Base-by-base conservation (phyloP, 2,113 vertebrate species). In the Colossoma macropomum region DNA sequence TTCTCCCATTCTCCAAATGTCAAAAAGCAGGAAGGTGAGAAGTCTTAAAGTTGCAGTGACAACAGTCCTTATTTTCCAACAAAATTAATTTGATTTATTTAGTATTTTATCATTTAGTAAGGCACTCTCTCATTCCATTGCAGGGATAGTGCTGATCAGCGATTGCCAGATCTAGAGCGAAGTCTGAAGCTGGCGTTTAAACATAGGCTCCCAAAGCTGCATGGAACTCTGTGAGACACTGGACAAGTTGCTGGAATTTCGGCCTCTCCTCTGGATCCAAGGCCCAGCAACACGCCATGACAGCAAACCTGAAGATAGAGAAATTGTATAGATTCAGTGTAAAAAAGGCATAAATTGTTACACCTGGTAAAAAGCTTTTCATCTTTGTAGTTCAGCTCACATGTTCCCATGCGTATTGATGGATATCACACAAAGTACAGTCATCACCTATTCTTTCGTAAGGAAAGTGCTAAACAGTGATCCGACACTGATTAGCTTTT, bases 241-340 rank as follows among this genome's bases (percentile, higher is more conserved):
- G 98, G 56, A 99, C 98, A 59, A 99, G 93, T 94, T 99, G 98
- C 94, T 99, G 98, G 84, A 99, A 99, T 91, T 99, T 99, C 71
- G 98, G 98, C 90, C 98, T 94, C 89, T 99, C 98, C 88, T 99
- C 98, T 0, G 96, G 97, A 90, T 99, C 98, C 75, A 99, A 92
- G 56, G 98, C 98, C 98, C 98, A 99, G 86, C 97, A 99, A 89
- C 98, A 99, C 27, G 98, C 98, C 98, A 99, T 99, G 84, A 99
- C 98, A 74, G 98, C 98, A 93, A 99, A 99, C 81, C 98, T 99
- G 23, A 45, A 90, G 69, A 89, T 80, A 84, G 0, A 16, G 86
- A 69, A 63, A 34, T 86, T 6, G n/a, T 5, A 73, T 12, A 32
- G 13, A 45, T 71, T 21, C 34, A 79, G 12, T 19, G 25, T 8